A percentile compares a stretch with the other conserved stretches of the same genome.
These are phyloP conservation scores for Euleptes europaea DNA, from an alignment of 2,113 vertebrate genomes.

Conservation along the genomic window DNA sequence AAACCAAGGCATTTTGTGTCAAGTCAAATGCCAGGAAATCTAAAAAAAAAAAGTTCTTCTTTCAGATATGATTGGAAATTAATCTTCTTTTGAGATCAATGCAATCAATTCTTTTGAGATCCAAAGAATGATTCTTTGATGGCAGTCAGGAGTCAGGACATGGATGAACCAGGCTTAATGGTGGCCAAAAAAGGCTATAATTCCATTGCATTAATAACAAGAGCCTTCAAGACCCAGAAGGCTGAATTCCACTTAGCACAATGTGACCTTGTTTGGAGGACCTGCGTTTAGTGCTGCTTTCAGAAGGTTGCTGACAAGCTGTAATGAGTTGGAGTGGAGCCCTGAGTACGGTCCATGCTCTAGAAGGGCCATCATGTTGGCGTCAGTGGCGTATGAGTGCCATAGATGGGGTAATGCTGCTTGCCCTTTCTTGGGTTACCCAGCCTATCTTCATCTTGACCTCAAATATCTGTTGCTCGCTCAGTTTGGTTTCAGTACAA, in stretches of 20 bases:
- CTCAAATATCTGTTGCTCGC: neutral
- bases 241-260: neutral
- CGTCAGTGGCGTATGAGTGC: neutral
- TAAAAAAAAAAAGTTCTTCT: neutral
- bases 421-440: neutral
- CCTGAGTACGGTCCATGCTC: neutral
- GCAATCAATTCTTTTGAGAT: neutral
- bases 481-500: neutral
- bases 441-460: neutral
- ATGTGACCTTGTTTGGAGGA: slow-evolving; percentile 3
- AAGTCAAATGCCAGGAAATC: neutral
- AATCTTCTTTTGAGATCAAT: neutral
- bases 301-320: neutral
- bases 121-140: neutral
- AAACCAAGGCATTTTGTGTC: neutral
- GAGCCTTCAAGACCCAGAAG: neutral
- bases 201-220: neutral
- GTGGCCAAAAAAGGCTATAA: neutral
- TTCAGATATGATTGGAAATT: neutral
- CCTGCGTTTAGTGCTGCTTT: neutral
- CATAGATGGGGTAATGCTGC: neutral
- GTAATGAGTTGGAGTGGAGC: neutral
- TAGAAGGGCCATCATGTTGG: neutral
- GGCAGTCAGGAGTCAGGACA: neutral
- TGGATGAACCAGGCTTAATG: neutral